Base-by-base conservation (phyloP, 2,113 vertebrate genomes). In the Otis tarda region DNA sequence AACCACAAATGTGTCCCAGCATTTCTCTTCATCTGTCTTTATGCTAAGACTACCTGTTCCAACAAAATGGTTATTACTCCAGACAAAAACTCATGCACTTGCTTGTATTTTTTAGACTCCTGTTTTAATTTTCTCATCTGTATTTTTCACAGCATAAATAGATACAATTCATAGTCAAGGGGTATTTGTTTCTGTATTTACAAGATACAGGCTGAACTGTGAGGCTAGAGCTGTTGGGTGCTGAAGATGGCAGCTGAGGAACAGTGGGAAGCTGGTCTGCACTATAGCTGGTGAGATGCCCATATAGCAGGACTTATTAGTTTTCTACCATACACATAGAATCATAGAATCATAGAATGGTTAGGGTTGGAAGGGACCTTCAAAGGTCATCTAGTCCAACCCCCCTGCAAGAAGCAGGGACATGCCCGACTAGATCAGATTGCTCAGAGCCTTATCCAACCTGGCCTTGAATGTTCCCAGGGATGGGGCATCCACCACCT, bases 221-320 rank as follows among this genome's bases (percentile, higher is more conserved):
- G 82, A 75, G 23, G 8, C 45, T 60, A 4, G n/a, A 82, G 14
- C 3, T 57, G 8, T 9, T 74, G 27, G 17, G 13, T 78, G 43
- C 50, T 81, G 80, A 50, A 16, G 22, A 49, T 41, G 35, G 33
- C 17, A 64, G 35, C 39, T 3, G 3, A 87, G n/a, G 17, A 71
- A 33, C 28, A 50, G 17, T 0, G 1, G 33, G 76, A 16, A 31
- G 30, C 23, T 78, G 28, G 18, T 13, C 7, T 73, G 45, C 14
- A 4, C 9, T 33, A 9, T 1, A 27, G 33, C 41, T 88, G 30
- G 10, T 41, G 39, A 71, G 31, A 35, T 12, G 41, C 5, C 7
- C 15, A 12, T 39, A 5, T 0, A n/a, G 7, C 1, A 2, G 18
- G 30, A 49, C 2, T 49, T 39, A 12, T 0, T 57, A 13, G 5